Conservation (phyloP, 2,113 vertebrate genomes). For the Rhipidura dahli region DNA sequence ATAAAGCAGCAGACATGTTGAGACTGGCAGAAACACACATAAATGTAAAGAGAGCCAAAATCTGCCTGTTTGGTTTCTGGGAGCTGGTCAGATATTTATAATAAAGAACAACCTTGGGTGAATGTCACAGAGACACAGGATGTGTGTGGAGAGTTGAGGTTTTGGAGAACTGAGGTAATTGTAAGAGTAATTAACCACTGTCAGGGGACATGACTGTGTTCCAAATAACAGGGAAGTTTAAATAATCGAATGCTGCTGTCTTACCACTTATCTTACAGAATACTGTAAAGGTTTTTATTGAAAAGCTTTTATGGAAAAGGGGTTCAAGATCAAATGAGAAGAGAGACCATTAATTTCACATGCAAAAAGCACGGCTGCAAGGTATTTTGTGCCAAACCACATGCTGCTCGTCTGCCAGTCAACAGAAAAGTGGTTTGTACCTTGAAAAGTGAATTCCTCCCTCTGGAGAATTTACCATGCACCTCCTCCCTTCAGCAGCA, state of each 20-base stretch:
- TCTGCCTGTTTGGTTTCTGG: not conserved
- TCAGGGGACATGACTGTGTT: slow-evolving; percentile 42
- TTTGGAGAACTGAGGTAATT: slow-evolving; percentile 61
- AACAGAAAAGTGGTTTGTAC: not conserved
- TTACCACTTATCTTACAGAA: slow-evolving; percentile 51
- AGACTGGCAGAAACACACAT: not conserved
- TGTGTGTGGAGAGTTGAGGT: slow-evolving; percentile 41
- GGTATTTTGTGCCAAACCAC: slow-evolving; percentile 21
- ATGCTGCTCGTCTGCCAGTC: not conserved
- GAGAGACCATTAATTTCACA: slow-evolving; percentile 27
- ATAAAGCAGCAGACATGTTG: not conserved
- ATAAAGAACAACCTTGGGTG: slow-evolving; percentile 50
- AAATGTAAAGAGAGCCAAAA: not conserved
- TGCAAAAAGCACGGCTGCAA: not conserved
- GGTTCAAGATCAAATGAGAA: slow-evolving; percentile 35
- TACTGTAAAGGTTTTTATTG: slow-evolving; percentile 51
- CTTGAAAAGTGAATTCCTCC: not conserved
- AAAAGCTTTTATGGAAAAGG: slow-evolving; percentile 62
- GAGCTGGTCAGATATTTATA: slow-evolving; percentile 51
- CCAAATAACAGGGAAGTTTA: slow-evolving; percentile 56
- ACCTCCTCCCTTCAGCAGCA: not conserved
- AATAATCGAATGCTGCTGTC: slow-evolving; percentile 53
- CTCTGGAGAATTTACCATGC: not conserved
- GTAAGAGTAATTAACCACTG: slow-evolving; percentile 65
- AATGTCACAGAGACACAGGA: slow-evolving; percentile 53